Conservation (phyloP, 2,888 invertebrate genomes). For the Periphyllus acericola region DNA sequence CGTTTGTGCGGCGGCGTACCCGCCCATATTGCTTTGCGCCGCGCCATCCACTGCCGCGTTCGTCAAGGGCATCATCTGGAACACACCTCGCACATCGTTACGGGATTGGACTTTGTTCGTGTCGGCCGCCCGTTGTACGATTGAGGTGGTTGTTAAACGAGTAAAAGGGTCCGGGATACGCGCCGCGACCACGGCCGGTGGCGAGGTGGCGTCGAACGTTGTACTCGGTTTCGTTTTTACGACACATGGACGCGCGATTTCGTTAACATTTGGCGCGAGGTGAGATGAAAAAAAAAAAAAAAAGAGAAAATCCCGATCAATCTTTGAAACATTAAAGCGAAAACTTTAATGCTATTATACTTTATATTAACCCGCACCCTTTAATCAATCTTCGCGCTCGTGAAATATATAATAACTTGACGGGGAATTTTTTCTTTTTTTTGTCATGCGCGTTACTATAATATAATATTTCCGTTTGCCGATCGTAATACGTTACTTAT, state of each 20-base stretch:
- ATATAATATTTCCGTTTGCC: too few species aligned
- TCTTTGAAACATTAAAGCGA: background rate
- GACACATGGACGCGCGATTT: too few species aligned
- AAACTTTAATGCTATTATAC: background rate
- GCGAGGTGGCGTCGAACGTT: too few species aligned
- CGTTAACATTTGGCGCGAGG: background rate
- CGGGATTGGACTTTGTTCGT: slow-evolving; percentile 22
- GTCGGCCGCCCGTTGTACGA: background rate
- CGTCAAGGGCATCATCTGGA: slow-evolving; percentile 28
- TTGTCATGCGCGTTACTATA: too few species aligned
- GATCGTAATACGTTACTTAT: background rate
- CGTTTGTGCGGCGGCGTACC: background rate
- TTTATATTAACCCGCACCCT: background rate
- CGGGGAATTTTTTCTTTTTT: background rate
- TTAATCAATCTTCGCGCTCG: background rate
- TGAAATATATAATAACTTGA: too few species aligned
- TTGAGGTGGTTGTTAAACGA: background rate
- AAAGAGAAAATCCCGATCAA: too few species aligned
- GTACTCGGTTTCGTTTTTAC: too few species aligned
- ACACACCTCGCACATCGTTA: background rate
- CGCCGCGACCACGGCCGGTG: too few species aligned
- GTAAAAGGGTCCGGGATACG: slow-evolving; percentile 24
- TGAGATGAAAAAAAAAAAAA: background rate
- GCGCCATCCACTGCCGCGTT: slow-evolving; percentile 5
- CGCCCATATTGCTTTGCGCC: background rate